A percentile compares a stretch with the other conserved stretches of the same genome.
These are phyloP conservation scores for Meriones psammophilus DNA, from an alignment of 2,797 vertebrate genomes.

Conservation along the genomic window DNA sequence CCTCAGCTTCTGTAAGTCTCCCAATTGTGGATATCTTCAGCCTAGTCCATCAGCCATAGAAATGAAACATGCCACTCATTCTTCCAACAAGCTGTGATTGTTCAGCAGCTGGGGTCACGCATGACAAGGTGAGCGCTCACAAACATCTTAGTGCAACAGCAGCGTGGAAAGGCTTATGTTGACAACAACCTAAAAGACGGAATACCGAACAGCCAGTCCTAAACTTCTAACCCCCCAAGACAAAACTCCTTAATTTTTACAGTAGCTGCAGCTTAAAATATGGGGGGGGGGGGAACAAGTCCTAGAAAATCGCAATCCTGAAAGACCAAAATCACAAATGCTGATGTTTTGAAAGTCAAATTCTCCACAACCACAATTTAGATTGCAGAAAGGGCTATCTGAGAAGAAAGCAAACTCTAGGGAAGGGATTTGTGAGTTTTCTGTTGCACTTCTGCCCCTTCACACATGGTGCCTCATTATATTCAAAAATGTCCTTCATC, in stretches of 20 bases:
- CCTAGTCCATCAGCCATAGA: not conserved
- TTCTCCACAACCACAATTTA: not conserved
- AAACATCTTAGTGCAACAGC: not conserved
- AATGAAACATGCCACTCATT: not conserved
- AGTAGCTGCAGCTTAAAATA: not conserved
- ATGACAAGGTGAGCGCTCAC: not conserved
- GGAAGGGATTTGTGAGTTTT: not conserved
- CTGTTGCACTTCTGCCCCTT: not conserved
- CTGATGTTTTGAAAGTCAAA: not conserved
- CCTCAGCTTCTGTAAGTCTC: not conserved
- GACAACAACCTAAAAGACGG: not conserved
- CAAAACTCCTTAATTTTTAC: not conserved
- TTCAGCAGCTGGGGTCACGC: not conserved
- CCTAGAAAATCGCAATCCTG: not conserved
- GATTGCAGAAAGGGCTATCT: not conserved
- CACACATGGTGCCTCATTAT: not conserved
- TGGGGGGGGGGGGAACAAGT: not conserved
- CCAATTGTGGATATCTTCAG: not conserved
- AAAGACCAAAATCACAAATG: not conserved
- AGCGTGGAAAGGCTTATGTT: not conserved
- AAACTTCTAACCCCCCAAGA: not conserved
- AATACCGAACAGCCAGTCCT: not conserved
- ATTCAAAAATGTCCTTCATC: not conserved
- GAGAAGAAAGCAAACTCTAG: not conserved
- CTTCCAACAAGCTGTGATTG: not conserved